phyloP scores from a whole-genome alignment of 2,113 vertebrate species.

The Terrapene triunguis region DNA sequence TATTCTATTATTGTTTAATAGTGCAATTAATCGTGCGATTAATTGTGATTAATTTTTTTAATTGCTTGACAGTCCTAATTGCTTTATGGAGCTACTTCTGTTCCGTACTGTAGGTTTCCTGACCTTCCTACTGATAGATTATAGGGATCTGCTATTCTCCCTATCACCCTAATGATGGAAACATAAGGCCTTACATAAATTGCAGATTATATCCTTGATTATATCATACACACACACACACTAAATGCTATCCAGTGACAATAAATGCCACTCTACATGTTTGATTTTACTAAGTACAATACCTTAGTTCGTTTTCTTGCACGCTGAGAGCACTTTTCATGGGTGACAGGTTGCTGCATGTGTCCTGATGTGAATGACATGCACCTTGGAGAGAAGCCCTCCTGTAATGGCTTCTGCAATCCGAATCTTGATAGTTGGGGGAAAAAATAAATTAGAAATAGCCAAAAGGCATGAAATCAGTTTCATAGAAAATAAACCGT shows the following conservation, averaged over 20 bases:
- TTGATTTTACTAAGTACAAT: neutral
- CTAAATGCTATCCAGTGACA: neutral
- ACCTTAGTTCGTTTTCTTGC: conserved; percentile 39
- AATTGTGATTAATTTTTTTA: too few species aligned
- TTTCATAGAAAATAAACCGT: neutral
- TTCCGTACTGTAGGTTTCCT: neutral
- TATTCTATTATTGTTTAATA: too few species aligned
- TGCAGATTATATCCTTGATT: neutral
- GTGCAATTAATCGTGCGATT: too few species aligned
- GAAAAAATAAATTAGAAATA: neutral
- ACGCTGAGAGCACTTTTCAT: neutral
- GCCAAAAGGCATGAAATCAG: neutral
- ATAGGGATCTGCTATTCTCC: neutral
- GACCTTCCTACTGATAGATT: neutral
- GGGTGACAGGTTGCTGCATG: neutral
- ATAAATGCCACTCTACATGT: neutral
- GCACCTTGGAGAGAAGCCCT: rapidly evolving
- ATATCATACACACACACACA: neutral
- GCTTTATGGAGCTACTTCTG: neutral
- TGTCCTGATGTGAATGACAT: neutral
- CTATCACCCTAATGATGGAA: neutral
- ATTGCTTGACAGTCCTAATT: neutral
- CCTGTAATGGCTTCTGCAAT: neutral
- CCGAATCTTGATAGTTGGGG: neutral
- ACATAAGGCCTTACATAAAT: neutral